A percentile compares a stretch with the other conserved stretches of the same genome.
phyloP scores from a whole-genome alignment of 2,797 vertebrate genomes.

The Microctenopoma lineatum region DNA sequence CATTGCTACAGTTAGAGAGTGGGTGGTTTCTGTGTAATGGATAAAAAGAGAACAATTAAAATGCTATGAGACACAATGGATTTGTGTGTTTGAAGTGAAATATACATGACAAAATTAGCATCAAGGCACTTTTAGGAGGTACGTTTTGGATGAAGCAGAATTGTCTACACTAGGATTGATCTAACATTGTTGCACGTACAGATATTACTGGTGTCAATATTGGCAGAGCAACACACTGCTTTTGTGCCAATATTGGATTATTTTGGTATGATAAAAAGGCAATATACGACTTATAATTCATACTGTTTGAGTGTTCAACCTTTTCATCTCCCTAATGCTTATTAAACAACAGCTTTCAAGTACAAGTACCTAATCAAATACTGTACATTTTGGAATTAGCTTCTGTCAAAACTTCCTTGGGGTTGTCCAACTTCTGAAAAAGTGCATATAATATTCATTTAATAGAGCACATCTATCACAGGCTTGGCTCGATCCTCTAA shows the following conservation, averaged over 20 bases:
- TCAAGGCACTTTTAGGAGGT: slow-evolving; percentile 21
- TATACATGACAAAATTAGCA: slow-evolving; percentile 12
- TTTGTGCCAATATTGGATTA: neutral
- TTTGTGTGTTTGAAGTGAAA: slow-evolving; percentile 15
- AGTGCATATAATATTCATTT: slow-evolving; percentile 42
- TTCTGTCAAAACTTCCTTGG: neutral
- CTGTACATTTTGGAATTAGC: slow-evolving; percentile 3
- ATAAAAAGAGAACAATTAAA: slow-evolving; percentile 46
- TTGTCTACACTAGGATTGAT: slow-evolving; percentile 5
- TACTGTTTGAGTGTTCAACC: neutral
- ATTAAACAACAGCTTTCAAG: neutral
- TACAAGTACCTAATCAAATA: slow-evolving; percentile 17
- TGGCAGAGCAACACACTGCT: too few species aligned
- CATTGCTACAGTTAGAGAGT: slow-evolving; percentile 24
- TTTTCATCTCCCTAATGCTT: neutral
- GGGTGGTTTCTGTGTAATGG: slow-evolving; percentile 3
- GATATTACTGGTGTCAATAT: neutral
- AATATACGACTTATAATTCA: too few species aligned
- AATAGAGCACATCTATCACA: slow-evolving; percentile 47
- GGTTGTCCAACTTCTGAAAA: slow-evolving; percentile 25
- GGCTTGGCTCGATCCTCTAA: slow-evolving; percentile 39
- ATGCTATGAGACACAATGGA: neutral
- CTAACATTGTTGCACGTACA: neutral
- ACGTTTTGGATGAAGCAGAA: neutral
- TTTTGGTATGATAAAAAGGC: too few species aligned